Evolutionary conservation across 2,113 vertebrate species (phyloP).

Genomic region (Alosa alosa): DNA sequence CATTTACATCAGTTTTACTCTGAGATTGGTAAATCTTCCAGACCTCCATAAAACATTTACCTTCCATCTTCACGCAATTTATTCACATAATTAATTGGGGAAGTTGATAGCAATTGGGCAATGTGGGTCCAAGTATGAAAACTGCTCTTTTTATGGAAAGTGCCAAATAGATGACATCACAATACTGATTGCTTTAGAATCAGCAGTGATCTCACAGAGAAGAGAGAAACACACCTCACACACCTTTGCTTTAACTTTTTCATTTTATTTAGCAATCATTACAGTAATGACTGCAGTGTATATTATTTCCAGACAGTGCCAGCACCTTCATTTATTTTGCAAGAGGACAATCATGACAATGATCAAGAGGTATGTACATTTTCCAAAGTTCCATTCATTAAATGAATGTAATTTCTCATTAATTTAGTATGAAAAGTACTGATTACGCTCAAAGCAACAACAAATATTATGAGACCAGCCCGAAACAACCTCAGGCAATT

Average conservation of each 20-base stretch:
- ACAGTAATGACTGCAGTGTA: neutral
- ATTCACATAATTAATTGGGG: neutral
- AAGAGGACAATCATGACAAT: constrained; percentile 44
- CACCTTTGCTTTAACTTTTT: neutral
- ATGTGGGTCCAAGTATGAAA: neutral
- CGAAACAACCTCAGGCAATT: neutral
- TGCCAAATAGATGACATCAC: neutral
- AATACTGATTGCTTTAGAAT: neutral
- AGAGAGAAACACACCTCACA: neutral
- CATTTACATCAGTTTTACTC: no score
- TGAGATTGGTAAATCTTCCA: neutral
- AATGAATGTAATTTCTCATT: neutral
- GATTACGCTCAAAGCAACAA: neutral
- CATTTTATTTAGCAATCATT: neutral
- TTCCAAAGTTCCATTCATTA: neutral
- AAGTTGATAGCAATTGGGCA: neutral
- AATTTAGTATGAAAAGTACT: neutral
- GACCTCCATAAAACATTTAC: neutral
- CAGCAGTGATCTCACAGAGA: neutral
- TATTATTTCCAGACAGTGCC: neutral
- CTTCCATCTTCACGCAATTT: neutral
- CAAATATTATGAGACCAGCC: neutral
- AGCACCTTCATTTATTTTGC: neutral
- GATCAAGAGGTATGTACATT: constrained; percentile 75
- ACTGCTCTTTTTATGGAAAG: neutral